Conservation (phyloP, 1,140 invertebrate genomes). For the Holcopasites calliopsidis region DNA sequence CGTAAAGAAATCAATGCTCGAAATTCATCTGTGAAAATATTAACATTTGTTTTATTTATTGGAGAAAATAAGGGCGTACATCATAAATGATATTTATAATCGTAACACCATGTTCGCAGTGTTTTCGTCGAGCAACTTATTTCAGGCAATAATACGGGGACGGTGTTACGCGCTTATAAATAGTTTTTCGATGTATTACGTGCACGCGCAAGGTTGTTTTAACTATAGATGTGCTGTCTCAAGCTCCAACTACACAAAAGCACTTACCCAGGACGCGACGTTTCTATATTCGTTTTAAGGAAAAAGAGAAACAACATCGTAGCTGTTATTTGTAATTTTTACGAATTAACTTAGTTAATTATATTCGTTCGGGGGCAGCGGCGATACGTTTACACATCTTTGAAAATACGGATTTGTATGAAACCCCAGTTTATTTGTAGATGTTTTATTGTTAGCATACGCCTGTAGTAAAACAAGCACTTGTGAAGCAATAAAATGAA, state of each 20-base stretch:
- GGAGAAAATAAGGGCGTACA: background rate
- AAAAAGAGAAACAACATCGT: background rate
- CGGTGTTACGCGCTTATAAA: constrained; percentile 57
- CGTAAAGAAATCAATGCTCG: too few species aligned
- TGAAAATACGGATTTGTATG: background rate
- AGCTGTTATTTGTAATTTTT: background rate
- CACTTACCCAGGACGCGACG: background rate
- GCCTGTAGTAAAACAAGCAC: background rate
- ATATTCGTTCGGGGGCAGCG: too few species aligned
- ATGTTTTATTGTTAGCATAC: constrained; percentile 6
- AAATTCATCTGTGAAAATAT: too few species aligned
- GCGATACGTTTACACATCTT: too few species aligned
- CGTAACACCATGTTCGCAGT: constrained; percentile 12
- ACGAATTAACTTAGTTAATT: background rate
- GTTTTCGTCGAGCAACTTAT: constrained; percentile 47
- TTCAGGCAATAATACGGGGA: constrained; percentile 58
- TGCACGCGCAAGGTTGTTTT: constrained; percentile 60
- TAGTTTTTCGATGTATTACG: constrained; percentile 63
- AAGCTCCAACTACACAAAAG: constrained; percentile 24
- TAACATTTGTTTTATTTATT: too few species aligned
- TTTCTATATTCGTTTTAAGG: background rate
- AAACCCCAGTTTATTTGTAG: background rate
- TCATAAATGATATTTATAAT: constrained; percentile 42
- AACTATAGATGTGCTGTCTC: constrained; percentile 45
- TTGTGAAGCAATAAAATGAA: background rate